Evolutionary conservation across 2,113 vertebrate genomes (phyloP), one percentile per base, ranked within the genome.

Genomic region (Oryzias curvinotus): DNA sequence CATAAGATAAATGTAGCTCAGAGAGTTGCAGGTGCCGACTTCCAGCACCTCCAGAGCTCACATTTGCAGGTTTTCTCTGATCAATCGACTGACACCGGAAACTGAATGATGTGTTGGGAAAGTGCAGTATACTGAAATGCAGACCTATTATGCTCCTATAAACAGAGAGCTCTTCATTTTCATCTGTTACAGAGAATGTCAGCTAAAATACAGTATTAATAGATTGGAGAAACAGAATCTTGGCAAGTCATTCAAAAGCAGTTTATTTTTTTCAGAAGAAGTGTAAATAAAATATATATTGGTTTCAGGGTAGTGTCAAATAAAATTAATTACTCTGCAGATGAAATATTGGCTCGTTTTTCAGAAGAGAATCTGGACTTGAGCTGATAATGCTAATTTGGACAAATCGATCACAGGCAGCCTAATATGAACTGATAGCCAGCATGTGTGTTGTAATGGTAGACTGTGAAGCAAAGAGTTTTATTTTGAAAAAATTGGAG

Each of bases 381-480:
- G 16, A 52, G 42, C 21, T 19, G 44, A 42, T 50, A 55, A 61
- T 26, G 16, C 42, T 41, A 17, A 25, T 41, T 68, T 45, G 15
- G 67, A 62, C 65, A 23, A 65, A 65, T 58, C 52, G 67, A 68
- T 85, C 61, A 62, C 2, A 17, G 19, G 57, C 49, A 28, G 62
- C 57, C 53, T 53, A 18, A 26, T 56, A 63, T 25, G 57, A 43
- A 16, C 58, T 61, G 68, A 73, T 67, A 70, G 70, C 53, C 44
- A 52, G 58, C 52, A 42, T 57, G 71, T 70, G 52, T 44, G 78
- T 85, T 62, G 68, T 62, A 74, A 67, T 62, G 63, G 19, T 46
- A 25, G 57, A 66, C 66, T 62, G 75, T 86, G 75, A 85, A 82
- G 66, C 82, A 68, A 77, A 66, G 61, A 65, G 78, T 68, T 75